These are phyloP conservation scores for Nycticebus coucang DNA, from an alignment of 2,113 vertebrate species.

Conservation along the genomic window DNA sequence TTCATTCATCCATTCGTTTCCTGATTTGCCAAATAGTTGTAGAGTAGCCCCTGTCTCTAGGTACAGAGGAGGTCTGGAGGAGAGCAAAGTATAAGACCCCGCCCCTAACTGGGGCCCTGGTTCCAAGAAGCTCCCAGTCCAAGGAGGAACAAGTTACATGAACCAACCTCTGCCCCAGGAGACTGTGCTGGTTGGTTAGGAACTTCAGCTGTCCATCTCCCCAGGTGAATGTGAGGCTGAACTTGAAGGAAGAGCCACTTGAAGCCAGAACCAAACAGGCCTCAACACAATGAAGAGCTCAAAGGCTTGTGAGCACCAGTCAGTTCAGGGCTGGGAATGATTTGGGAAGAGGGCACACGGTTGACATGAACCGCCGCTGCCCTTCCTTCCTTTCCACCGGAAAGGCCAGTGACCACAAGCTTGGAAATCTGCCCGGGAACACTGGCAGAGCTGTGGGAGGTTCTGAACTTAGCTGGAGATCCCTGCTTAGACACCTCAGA, in stretches of 20 bases:
- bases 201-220: neutral
- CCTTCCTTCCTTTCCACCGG: neutral
- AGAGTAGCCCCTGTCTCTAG: neutral
- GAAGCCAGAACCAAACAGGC: neutral
- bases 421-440: neutral
- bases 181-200: neutral
- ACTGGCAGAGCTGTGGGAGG: neutral
- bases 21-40: neutral
- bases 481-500: neutral
- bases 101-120: neutral
- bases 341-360: rapidly evolving
- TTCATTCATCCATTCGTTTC: neutral
- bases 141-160: neutral
- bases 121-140: neutral
- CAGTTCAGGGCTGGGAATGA: neutral
- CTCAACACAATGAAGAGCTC: neutral
- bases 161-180: too few species aligned
- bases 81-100: neutral
- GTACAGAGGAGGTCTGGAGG: neutral
- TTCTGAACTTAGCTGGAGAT: neutral
- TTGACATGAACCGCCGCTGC: rapidly evolving
- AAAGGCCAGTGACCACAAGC: neutral
- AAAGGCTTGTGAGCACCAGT: neutral
- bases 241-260: neutral
- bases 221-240: neutral